Evolutionary conservation across 2,888 invertebrate species (phyloP).

Genomic region (Aphodius granarius): DNA sequence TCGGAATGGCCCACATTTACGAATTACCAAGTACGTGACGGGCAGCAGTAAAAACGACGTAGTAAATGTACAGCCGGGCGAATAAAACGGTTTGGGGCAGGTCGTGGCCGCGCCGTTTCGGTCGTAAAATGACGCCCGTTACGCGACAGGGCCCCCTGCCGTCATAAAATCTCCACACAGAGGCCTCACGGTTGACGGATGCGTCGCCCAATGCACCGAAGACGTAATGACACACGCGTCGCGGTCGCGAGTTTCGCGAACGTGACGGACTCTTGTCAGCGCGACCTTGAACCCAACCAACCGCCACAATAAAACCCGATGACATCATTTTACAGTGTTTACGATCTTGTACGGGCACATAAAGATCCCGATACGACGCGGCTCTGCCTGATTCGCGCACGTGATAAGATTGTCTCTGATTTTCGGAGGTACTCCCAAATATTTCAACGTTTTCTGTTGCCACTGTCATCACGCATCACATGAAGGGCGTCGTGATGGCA

Average conservation of each 20-base stretch:
- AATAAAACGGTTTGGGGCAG: slow-evolving; percentile 53
- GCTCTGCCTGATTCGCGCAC: not conserved
- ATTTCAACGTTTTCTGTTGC: not conserved
- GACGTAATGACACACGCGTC: not conserved
- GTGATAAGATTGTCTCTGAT: not conserved
- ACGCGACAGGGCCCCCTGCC: not conserved
- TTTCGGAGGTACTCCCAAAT: not conserved
- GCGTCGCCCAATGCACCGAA: not conserved
- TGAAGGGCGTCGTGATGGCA: no score
- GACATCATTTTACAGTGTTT: not conserved
- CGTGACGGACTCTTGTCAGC: not conserved
- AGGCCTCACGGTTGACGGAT: not conserved
- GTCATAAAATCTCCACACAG: not conserved
- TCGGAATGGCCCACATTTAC: not conserved
- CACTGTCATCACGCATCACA: no score
- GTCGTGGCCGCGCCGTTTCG: slow-evolving; percentile 45
- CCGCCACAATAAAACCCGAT: not conserved
- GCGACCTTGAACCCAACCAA: not conserved
- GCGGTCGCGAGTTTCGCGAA: not conserved
- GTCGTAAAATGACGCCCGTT: slow-evolving; percentile 50
- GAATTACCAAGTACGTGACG: not conserved
- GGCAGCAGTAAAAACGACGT: not conserved
- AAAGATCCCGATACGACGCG: not conserved
- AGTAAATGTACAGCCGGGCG: slow-evolving; percentile 33
- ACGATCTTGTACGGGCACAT: not conserved